Conservation (phyloP, 2,797 vertebrate genomes). For the Malurus splendens region DNA sequence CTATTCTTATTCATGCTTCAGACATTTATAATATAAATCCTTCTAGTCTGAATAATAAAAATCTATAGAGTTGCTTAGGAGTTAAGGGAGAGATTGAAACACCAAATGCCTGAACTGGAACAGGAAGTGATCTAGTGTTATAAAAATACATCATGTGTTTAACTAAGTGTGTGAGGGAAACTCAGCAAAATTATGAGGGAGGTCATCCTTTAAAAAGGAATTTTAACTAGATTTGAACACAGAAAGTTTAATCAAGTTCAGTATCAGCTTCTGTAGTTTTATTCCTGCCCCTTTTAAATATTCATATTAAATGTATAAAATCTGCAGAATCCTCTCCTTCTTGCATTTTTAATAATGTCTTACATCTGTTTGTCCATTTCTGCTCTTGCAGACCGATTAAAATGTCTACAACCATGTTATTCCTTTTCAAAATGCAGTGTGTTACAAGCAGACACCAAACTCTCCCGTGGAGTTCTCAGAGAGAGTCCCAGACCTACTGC, state of each 20-base stretch:
- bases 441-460: neutral
- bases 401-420: neutral
- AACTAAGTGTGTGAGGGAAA: neutral
- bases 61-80: neutral
- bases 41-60: neutral
- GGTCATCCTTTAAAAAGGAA: neutral
- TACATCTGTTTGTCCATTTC: neutral
- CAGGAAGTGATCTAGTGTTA: fast-evolving
- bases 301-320: neutral
- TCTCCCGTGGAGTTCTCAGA: neutral
- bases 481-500: neutral
- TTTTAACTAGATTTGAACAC: neutral
- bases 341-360: neutral
- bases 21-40: neutral
- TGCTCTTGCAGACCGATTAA: neutral
- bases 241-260: neutral
- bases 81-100: neutral
- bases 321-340: neutral
- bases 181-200: neutral
- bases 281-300: neutral
- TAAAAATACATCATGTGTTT: neutral
- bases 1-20: neutral
- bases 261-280: neutral
- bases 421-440: neutral
- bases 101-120: neutral